Base-by-base conservation (phyloP, 2,888 invertebrate genomes). In the Tetramorium bicarinatum region DNA sequence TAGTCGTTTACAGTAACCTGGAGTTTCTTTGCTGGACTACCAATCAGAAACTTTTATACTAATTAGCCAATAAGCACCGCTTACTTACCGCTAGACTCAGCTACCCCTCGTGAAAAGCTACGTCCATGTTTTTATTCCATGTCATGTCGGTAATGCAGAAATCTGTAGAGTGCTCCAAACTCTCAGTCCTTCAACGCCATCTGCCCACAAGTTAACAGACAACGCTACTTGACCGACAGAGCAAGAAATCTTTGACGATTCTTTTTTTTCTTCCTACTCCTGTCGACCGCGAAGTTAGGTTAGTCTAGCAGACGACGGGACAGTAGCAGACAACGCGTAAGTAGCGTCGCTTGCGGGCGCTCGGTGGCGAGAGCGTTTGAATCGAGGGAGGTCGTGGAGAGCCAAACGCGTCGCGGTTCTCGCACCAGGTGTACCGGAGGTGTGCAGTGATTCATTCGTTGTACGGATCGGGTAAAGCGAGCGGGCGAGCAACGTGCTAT, bases 301-400 rank as follows among this genome's bases (percentile, higher is more conserved):
- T 76, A 64, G 38, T 2, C 83, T 88, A 93, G 92, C 92, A 93
- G 92, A 92, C 92, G 92, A 92, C 91, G 85, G 34, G 44, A 25
- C 52, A 54, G 76, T 84, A 89, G 87, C 88, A 89, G 91, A 90
- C 91, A 91, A 89, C 91, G 89, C 90, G 87, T 81, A 91, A 88
- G 86, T 84, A 90, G 89, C 89, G 92, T 91, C 89, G 89, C 85
- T 88, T 89, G 91, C 90, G 89, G 91, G 88, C 87, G 89, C 82
- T 75, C 82, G 88, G 81, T 87, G 87, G 85, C 92, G 87, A 71
- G 84, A 71, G 84, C 90, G 89, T 86, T 87, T 67, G 79, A 89
- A 88, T 82, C 75, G 81, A 71, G 15, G 64, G 13, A 47, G 29
- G 4, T 34, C 29, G 29, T 34, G 29, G 29, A 34, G 38, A 2